Evolutionary conservation across 2,797 vertebrate species (phyloP).

Genomic region (Clarias laeviceps): DNA sequence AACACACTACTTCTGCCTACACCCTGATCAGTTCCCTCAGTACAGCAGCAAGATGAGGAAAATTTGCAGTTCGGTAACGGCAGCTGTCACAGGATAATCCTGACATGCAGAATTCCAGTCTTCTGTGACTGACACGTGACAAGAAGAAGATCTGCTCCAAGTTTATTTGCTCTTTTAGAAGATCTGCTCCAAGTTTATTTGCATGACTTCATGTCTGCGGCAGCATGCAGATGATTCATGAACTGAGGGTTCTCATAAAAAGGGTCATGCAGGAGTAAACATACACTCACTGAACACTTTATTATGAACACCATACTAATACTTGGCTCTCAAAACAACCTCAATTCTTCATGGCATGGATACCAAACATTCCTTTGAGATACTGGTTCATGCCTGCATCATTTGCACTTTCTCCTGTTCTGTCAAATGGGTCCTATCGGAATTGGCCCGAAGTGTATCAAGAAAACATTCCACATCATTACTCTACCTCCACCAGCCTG

Average conservation of each 20-base stretch:
- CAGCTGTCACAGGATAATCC: background rate
- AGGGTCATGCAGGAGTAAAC: background rate
- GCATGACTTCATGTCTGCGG: background rate
- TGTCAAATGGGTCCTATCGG: background rate
- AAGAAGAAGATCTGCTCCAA: background rate
- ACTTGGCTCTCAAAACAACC: background rate
- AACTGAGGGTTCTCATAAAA: background rate
- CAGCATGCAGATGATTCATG: background rate
- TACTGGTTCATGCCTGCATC: background rate
- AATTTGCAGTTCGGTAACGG: background rate
- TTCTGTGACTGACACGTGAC: background rate
- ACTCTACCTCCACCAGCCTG: background rate
- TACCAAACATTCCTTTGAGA: background rate
- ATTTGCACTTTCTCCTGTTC: background rate
- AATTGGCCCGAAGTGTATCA: background rate
- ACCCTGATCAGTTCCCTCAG: background rate
- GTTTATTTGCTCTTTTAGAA: background rate
- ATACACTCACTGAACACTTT: background rate
- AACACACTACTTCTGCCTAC: background rate
- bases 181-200: background rate
- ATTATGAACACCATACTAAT: background rate
- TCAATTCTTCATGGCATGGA: background rate
- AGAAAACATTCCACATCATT: background rate
- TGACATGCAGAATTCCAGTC: background rate
- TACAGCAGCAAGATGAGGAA: background rate